Conservation (phyloP, 2,888 invertebrate genomes). For the Acronicta aceris region DNA sequence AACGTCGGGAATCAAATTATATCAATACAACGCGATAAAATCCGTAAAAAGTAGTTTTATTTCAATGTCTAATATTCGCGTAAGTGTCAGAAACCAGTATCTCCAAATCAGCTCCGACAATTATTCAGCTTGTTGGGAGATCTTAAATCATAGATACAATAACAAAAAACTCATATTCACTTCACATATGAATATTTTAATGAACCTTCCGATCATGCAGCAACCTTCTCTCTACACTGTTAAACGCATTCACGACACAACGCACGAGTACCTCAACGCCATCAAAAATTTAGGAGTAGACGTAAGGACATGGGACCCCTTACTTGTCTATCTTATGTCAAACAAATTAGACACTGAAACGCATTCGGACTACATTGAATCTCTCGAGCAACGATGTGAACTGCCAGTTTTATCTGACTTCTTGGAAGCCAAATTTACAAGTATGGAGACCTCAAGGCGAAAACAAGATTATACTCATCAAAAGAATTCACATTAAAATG, state of each 20-base stretch:
- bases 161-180: slow-evolving; percentile 4
- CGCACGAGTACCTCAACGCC: background rate
- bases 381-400: slow-evolving; percentile 1
- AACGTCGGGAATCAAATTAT: too few species aligned
- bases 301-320: slow-evolving; percentile 6
- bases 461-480: slow-evolving; percentile 1
- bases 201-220: background rate
- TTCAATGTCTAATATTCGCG: too few species aligned
- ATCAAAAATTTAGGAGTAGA: slow-evolving; percentile 3
- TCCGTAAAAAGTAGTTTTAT: too few species aligned
- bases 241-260: slow-evolving; percentile 3
- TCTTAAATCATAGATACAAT: slow-evolving; percentile 2
- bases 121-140: too few species aligned
- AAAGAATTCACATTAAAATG: background rate
- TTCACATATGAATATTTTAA: background rate
- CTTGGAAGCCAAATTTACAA: slow-evolving; percentile 3
- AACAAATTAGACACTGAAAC: slow-evolving; percentile 2
- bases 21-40: too few species aligned
- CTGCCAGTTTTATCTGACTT: background rate
- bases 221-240: background rate
- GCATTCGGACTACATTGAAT: background rate
- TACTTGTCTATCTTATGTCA: background rate
- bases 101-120: too few species aligned
- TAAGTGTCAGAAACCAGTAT: too few species aligned
- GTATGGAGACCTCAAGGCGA: background rate